Evolutionary conservation across 2,797 vertebrate genomes (phyloP).

Genomic region (Apogon hyalosoma): DNA sequence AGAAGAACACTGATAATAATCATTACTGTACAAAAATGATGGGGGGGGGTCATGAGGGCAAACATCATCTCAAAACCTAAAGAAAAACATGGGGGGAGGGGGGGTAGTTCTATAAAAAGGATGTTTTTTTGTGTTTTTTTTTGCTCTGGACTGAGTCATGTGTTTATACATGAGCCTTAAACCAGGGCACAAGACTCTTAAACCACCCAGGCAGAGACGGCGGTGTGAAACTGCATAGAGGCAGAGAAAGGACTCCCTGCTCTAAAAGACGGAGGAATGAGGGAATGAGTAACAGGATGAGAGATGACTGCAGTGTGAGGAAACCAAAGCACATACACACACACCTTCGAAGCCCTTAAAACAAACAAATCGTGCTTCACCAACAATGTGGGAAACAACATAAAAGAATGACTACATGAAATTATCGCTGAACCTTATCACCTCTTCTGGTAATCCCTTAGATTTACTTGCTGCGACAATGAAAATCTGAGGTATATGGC

Average conservation of each 20-base stretch:
- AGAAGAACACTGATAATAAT: constrained; percentile 76
- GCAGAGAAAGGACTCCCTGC: constrained; percentile 38
- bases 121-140: constrained; percentile 24
- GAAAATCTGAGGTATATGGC: constrained; percentile 77
- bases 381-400: constrained; percentile 55
- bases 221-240: constrained; percentile 51
- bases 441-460: constrained; percentile 50
- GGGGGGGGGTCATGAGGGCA: constrained; percentile 25
- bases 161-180: constrained; percentile 67
- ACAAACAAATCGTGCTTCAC: constrained; percentile 62
- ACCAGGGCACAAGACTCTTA: constrained; percentile 53
- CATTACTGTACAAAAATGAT: constrained; percentile 76
- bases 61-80: constrained; percentile 47
- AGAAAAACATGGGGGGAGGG: constrained; percentile 29
- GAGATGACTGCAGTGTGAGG: constrained; percentile 18
- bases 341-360: constrained; percentile 68
- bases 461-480: constrained; percentile 56
- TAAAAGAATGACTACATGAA: constrained; percentile 61
- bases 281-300: constrained; percentile 14
- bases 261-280: constrained; percentile 29
- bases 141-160: constrained; percentile 48
- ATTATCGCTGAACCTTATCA: constrained; percentile 42
- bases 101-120: constrained; percentile 54
- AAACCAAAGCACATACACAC: constrained; percentile 16
- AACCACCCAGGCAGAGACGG: constrained; percentile 39